A percentile compares a stretch with the other conserved stretches of the same genome.
phyloP scores from a whole-genome alignment of 2,888 invertebrate species.

The Dione vanillae region DNA sequence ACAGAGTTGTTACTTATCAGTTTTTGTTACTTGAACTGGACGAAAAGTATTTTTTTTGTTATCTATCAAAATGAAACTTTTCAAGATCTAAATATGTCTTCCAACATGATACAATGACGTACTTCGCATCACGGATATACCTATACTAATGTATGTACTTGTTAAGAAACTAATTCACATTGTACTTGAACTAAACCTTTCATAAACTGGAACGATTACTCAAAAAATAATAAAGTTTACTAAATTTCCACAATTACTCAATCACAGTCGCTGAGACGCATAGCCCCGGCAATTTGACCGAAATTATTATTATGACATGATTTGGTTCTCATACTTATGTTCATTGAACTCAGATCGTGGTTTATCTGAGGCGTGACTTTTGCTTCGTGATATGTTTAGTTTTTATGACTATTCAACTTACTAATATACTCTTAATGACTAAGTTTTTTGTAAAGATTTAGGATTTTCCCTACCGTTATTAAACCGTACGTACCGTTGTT shows the following conservation, averaged over 20 bases:
- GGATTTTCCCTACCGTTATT: no score
- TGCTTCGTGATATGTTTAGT: slow-evolving; percentile 53
- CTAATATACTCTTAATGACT: slow-evolving; percentile 13
- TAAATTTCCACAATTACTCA: slow-evolving; percentile 32
- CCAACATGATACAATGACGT: neutral
- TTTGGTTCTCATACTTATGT: slow-evolving; percentile 52
- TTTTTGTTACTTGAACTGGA: no score
- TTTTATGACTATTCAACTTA: slow-evolving; percentile 37
- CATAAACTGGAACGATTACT: slow-evolving; percentile 10
- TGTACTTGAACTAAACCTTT: neutral
- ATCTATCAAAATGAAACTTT: no score
- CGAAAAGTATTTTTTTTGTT: no score
- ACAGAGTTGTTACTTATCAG: neutral
- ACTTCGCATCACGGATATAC: neutral
- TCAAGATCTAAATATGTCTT: neutral
- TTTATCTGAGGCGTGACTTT: slow-evolving; percentile 52
- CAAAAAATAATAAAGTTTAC: slow-evolving; percentile 18
- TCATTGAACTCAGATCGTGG: slow-evolving; percentile 56
- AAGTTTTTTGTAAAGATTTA: neutral
- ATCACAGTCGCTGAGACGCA: slow-evolving; percentile 28
- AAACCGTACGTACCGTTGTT: no score
- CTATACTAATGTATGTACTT: neutral
- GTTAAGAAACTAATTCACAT: neutral
- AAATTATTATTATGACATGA: slow-evolving; percentile 39
- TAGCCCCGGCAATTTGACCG: slow-evolving; percentile 34